Evolutionary conservation across 2,888 invertebrate species (phyloP).

Genomic region (Hipparchia semele): DNA sequence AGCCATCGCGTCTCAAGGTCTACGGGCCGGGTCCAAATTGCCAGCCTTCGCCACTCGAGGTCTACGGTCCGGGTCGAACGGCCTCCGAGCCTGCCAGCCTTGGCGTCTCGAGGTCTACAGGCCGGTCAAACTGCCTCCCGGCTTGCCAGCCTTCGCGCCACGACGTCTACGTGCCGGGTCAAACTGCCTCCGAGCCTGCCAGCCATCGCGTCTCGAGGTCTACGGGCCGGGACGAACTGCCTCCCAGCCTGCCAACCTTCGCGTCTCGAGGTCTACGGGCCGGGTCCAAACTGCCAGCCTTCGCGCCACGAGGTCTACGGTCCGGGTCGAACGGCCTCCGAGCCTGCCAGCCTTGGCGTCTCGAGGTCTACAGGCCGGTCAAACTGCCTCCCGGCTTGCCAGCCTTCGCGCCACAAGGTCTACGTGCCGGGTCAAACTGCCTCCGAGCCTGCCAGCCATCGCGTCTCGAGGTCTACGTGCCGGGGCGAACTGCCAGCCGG

Average conservation of each 20-base stretch:
- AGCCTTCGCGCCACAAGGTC: too few relatives aligned
- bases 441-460: too few relatives aligned
- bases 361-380: too few relatives aligned
- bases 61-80: neutral
- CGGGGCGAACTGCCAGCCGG: too few relatives aligned
- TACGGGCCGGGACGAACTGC: neutral
- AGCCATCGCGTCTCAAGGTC: neutral
- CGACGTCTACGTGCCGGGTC: neutral
- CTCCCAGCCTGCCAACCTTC: neutral
- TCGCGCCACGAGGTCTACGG: neutral
- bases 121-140: neutral
- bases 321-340: neutral
- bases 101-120: neutral
- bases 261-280: neutral
- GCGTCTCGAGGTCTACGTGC: too few relatives aligned
- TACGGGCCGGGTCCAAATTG: too few relatives aligned
- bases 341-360: neutral
- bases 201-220: neutral
- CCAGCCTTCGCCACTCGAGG: neutral
- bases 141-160: neutral
- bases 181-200: neutral
- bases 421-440: too few relatives aligned
- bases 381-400: too few relatives aligned
- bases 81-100: neutral
- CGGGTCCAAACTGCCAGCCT: too few relatives aligned